Evolutionary conservation across 2,113 vertebrate species (phyloP).

Genomic region (Epinephelus cyanopodus): DNA sequence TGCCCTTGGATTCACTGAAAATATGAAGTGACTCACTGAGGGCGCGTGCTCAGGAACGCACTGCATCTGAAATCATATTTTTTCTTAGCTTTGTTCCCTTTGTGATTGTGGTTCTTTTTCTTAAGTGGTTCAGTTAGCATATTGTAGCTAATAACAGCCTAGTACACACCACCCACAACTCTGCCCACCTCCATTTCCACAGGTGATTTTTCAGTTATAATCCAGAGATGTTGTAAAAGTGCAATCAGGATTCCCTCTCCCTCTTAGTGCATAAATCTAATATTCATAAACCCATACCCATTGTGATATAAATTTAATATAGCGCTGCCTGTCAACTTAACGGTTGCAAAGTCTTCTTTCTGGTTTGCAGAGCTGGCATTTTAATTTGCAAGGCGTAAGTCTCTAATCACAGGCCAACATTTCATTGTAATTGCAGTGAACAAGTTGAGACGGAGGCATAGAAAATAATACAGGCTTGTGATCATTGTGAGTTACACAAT

Average conservation of each 20-base stretch:
- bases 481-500: conserved; percentile 40
- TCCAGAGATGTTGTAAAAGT: conserved; percentile 56
- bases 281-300: conserved; percentile 64
- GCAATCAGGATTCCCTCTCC: conserved; percentile 56
- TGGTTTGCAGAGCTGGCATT: conserved; percentile 60
- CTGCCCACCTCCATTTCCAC: conserved; percentile 26
- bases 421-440: conserved; percentile 70
- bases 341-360: conserved; percentile 52
- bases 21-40: conserved; percentile 1
- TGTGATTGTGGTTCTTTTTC: conserved; percentile 27
- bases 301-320: conserved; percentile 69
- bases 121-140: conserved; percentile 23
- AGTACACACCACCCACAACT: not conserved
- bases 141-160: conserved; percentile 19
- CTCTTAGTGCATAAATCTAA: conserved; percentile 68
- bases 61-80: not conserved
- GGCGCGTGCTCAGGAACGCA: not conserved
- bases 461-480: conserved; percentile 34
- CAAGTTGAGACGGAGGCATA: conserved; percentile 30
- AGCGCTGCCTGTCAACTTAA: conserved; percentile 63
- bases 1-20: conserved; percentile 37
- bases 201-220: conserved; percentile 52
- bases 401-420: conserved; percentile 67
- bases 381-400: conserved; percentile 64
- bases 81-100: conserved; percentile 5